A percentile compares a stretch with the other conserved stretches of the same genome.
phyloP scores from a whole-genome alignment of 2,888 invertebrate species.

The Hirtodrosophila histrioides region DNA sequence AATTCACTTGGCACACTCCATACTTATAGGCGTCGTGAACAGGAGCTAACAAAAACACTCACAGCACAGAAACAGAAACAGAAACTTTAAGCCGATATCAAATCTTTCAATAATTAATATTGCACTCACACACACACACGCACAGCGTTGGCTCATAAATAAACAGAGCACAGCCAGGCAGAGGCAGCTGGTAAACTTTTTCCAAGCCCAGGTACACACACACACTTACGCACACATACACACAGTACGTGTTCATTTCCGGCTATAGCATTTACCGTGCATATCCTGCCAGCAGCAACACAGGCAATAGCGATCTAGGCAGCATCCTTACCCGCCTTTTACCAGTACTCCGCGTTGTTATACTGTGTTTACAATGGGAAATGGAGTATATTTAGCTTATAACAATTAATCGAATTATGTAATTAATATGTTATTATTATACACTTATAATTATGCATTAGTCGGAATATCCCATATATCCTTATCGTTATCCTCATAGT shows the following conservation, averaged over 20 bases:
- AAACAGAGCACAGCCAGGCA: conserved; percentile 30
- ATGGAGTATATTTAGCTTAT: too few relatives aligned
- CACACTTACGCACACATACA: conserved; percentile 35
- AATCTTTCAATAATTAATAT: conserved; percentile 78
- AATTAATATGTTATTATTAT: too few relatives aligned
- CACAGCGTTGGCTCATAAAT: conserved; percentile 45
- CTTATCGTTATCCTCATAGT: too few relatives aligned
- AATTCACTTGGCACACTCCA: conserved; percentile 43
- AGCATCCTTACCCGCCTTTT: conserved; percentile 41
- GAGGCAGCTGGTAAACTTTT: conserved; percentile 58
- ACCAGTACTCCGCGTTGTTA: conserved; percentile 12
- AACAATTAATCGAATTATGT: too few relatives aligned
- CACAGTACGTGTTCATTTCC: conserved; percentile 75
- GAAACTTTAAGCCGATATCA: conserved; percentile 76
- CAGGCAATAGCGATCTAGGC: conserved; percentile 32
- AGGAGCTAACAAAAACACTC: conserved; percentile 32
- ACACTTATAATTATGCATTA: too few relatives aligned
- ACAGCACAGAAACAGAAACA: conserved; percentile 19
- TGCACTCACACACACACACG: conserved; percentile 34
- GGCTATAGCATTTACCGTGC: conserved; percentile 75
- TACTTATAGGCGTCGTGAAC: conserved; percentile 19
- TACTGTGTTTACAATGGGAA: conserved; percentile 3
- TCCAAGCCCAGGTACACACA: conserved; percentile 35
- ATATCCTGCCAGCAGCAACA: conserved; percentile 62
- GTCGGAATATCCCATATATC: too few relatives aligned